Evolutionary conservation across 2,113 vertebrate genomes (phyloP).

Genomic region (Mugil cephalus): DNA sequence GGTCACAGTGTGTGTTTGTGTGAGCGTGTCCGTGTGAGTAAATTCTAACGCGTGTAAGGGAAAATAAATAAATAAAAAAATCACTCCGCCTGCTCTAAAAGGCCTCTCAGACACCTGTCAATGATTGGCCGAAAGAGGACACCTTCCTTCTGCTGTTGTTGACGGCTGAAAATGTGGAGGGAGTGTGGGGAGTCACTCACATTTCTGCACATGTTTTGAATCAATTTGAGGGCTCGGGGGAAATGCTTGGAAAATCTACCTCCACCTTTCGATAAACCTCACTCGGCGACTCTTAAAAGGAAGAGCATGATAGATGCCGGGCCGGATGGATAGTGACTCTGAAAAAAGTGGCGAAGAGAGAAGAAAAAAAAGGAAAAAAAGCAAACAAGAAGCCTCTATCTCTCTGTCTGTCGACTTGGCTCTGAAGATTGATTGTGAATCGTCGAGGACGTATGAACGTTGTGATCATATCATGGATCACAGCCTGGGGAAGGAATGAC

Average conservation of each 20-base stretch:
- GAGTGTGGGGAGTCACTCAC: conserved; percentile 32
- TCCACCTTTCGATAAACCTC: conserved; percentile 70
- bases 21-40: conserved; percentile 23
- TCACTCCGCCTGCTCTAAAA: conserved; percentile 51
- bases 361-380: too few species aligned
- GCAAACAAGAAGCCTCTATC: conserved; percentile 43
- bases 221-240: conserved; percentile 62
- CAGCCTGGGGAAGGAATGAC: conserved; percentile 66
- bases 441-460: conserved; percentile 58
- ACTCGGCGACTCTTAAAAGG: conserved; percentile 33
- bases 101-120: conserved; percentile 67
- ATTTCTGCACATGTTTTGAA: conserved; percentile 61
- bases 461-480: conserved; percentile 75
- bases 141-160: conserved; percentile 51
- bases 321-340: conserved; percentile 23
- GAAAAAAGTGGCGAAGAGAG: conserved; percentile 32
- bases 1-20: conserved; percentile 53
- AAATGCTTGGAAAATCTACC: conserved; percentile 64
- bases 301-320: conserved; percentile 57
- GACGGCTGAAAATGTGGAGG: conserved; percentile 49
- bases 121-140: conserved; percentile 67
- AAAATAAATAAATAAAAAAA: conserved; percentile 7
- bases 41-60: conserved; percentile 13
- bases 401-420: conserved; percentile 44
- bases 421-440: conserved; percentile 73